Evolutionary conservation across 2,888 invertebrate species (phyloP), one percentile per base, ranked within the genome.

Genomic region (Chouioia cunea): DNA sequence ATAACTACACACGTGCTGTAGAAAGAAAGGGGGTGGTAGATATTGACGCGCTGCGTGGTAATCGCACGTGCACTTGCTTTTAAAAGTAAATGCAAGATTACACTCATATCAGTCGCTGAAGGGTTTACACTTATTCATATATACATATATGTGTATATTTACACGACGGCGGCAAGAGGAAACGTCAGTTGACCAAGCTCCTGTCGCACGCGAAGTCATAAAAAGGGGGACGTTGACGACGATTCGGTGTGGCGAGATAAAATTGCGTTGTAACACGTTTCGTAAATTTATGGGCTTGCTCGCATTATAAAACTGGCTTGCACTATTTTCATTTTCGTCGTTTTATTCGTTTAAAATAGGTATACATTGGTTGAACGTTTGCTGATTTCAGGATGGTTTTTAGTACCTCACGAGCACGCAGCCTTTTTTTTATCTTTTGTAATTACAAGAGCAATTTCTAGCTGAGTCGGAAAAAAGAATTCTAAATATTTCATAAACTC

Each of bases 251-350:
- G 46, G 22, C 23, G 4, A 52, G 66, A 46, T 52, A 46, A 59
- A 66, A 52, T 27, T 58, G 58, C 48, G 65, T 46, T 20, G 15
- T 36, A 50, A 50, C 16, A 46, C 54, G 46, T 65, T 56, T 36
- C 36, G 6, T 36, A 57, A 46, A 65, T 65, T 65, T 23, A 54
- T 10, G 6, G 48, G 36, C 48, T 57, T 16, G 2, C 46, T 16
- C 12, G 46, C 57, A 48, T 57, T 43, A 57, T 48, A 23, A 54
- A 15, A n/a, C 15, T 18, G 10, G 15, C 16, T n/a, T 46, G 18
- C 47, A 36, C 22, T 47, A 8, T 54, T 16, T 47, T 54, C 27
- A 10, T n/a, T 62, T n/a, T n/a, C 36, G 36, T 36, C 36, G 36
- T 36, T 36, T 6, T 10, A 36, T 36, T 36, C 15, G 16, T n/a